A percentile compares a stretch with the other conserved stretches of the same genome.
phyloP scores from a whole-genome alignment of 2,888 invertebrate genomes.

The Temnothorax rugatulus region DNA sequence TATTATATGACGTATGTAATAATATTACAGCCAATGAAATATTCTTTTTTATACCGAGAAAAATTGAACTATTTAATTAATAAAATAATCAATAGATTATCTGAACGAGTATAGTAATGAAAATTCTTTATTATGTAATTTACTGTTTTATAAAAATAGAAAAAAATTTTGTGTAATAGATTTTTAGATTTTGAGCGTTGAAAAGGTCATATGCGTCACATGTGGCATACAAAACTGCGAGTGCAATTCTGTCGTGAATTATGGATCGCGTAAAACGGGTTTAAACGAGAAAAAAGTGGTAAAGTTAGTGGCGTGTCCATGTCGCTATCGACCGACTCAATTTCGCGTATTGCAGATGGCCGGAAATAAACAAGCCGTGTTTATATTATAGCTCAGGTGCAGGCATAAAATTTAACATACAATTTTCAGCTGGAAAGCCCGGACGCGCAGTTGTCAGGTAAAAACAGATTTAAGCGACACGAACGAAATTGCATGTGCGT shows the following conservation, averaged over 20 bases:
- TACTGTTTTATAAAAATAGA: neutral
- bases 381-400: conserved; percentile 26
- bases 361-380: conserved; percentile 24
- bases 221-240: neutral
- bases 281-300: neutral
- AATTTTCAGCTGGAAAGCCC: conserved; percentile 19
- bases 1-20: neutral
- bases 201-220: neutral
- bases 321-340: conserved; percentile 28
- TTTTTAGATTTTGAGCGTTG: neutral
- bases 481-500: conserved; percentile 17
- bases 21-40: neutral
- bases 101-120: neutral
- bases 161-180: neutral
- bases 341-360: conserved; percentile 20
- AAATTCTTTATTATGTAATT: neutral
- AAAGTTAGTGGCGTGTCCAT: conserved; percentile 20
- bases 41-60: neutral
- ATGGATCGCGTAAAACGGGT: conserved; percentile 4
- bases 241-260: conserved; percentile 24
- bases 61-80: neutral
- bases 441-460: neutral
- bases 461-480: conserved; percentile 36
- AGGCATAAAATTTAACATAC: conserved; percentile 18
- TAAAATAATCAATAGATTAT: conserved; percentile 17